These are phyloP conservation scores for Agrotis exclamationis DNA, from an alignment of 2,888 invertebrate genomes.

Conservation along the genomic window DNA sequence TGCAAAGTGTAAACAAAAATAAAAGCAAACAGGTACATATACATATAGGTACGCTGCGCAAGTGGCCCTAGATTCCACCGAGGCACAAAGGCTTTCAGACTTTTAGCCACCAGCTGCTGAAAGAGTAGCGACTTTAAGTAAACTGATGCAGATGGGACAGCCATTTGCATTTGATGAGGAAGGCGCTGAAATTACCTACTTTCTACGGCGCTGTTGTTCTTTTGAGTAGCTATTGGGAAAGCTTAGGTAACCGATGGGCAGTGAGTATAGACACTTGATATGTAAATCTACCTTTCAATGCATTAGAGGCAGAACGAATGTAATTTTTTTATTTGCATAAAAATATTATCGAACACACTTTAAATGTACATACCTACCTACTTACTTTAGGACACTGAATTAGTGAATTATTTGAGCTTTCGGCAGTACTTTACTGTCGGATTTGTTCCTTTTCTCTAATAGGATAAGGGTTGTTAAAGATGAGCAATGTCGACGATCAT, in stretches of 20 bases:
- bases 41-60: constrained; percentile 58
- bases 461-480: not conserved
- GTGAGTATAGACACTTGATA: not conserved
- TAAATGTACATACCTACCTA: too few species aligned
- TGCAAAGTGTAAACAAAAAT: constrained; percentile 61
- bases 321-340: too few species aligned
- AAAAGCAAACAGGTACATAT: constrained; percentile 64
- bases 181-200: not conserved
- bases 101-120: constrained; percentile 76
- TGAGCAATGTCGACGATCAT: not conserved
- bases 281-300: too few species aligned
- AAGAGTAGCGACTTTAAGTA: constrained; percentile 69
- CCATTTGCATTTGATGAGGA: constrained; percentile 7
- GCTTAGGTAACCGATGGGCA: not conserved
- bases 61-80: constrained; percentile 77
- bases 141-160: constrained; percentile 56
- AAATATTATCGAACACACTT: too few species aligned
- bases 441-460: too few species aligned
- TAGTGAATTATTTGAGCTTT: too few species aligned
- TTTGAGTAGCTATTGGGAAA: not conserved
- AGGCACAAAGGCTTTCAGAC: constrained; percentile 83
- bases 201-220: not conserved
- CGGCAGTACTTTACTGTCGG: too few species aligned
- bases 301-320: too few species aligned
- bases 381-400: too few species aligned